Evolutionary conservation across 2,113 vertebrate species (phyloP), one percentile per base, ranked within the genome.

Genomic region (Alaudala cheleensis): DNA sequence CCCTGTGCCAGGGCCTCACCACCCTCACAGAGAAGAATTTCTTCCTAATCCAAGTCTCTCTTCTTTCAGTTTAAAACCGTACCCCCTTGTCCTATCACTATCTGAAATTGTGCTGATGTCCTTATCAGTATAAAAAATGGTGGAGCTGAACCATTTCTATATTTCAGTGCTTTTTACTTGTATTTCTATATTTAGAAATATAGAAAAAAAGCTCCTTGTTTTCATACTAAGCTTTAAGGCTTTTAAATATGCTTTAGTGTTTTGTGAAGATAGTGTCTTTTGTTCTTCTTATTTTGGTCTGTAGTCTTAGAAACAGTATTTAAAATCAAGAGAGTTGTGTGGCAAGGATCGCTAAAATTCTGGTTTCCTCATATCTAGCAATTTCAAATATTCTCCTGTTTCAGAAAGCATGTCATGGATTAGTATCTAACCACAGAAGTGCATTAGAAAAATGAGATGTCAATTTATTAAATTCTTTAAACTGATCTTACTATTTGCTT

Each of bases 301-400:
- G 9, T 34, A 62, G 42, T 42, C 56, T 69, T 64, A 57, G n/a
- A 67, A 72, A 31, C 5, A 7, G 11, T 34, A 2, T 34, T 83
- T 58, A 45, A 81, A 66, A 70, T 56, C 9, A 56, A 40, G 8
- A 22, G 34, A 70, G 16, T 77, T 88, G 14, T 3, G 1, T 33
- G 14, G 18, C 28, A 18, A 62, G 3, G n/a, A 33, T 54, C 0
- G 0, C 39, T 78, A 45, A 57, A 93, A 39, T 45, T 70, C 26
- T 45, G 5, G 0, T 54, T 53, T 50, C 28, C 11, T 24, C 0
- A 0, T 62, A 29, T 44, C 34, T 37, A 50, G 31, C 6, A 47
- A 58, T 86, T 73, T 51, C 31, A 64, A 2, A 28, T 65, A n/a
- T 26, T 74, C 33, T 50, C 14, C 37, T 47, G 33, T 64, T 94